Conservation (phyloP, 2,797 vertebrate genomes). For the Spinus olivaceus region DNA sequence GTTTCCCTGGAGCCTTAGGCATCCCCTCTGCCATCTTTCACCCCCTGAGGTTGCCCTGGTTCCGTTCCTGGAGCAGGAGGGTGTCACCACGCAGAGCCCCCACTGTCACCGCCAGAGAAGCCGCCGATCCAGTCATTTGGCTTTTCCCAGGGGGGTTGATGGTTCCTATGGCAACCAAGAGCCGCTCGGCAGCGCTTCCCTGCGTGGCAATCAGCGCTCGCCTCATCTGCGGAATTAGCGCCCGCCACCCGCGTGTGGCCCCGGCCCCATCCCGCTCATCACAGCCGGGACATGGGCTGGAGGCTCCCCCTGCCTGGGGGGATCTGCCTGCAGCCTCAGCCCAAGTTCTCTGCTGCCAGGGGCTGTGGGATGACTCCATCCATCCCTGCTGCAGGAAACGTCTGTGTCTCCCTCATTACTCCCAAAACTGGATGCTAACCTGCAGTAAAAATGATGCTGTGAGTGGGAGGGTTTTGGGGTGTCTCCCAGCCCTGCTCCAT, state of each 20-base stretch:
- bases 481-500: background rate
- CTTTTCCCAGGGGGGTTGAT: background rate
- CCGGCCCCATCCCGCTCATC: background rate
- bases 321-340: background rate
- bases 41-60: background rate
- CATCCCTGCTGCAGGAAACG: background rate
- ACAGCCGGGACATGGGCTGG: fast-evolving
- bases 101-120: fast-evolving
- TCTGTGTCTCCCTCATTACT: background rate
- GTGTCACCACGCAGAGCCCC: background rate
- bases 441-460: background rate
- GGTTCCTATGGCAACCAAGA: slow-evolving; percentile 26
- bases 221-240: background rate
- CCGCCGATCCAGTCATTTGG: background rate
- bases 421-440: fast-evolving
- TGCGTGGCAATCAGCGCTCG: background rate
- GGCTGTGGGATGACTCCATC: background rate
- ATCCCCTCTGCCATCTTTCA: fast-evolving
- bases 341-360: fast-evolving
- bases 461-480: background rate
- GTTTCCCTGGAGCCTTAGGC: background rate
- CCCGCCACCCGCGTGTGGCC: background rate
- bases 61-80: background rate
- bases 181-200: background rate
- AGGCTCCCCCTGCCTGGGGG: fast-evolving